Evolutionary conservation across 2,888 invertebrate species (phyloP).

Genomic region (Aphidius colemani): DNA sequence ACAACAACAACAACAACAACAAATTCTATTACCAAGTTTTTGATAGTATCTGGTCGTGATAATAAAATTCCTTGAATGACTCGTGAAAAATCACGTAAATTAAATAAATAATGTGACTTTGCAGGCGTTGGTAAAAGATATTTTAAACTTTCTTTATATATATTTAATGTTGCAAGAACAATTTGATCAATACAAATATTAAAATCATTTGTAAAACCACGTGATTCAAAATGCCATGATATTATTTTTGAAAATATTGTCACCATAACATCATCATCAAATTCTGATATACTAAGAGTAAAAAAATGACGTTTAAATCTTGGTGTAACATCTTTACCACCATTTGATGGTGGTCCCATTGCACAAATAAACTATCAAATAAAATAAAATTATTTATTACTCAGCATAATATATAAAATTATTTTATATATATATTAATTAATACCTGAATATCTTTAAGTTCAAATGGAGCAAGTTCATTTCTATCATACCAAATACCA

Average conservation of each 20-base stretch:
- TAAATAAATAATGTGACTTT: slow-evolving; percentile 94
- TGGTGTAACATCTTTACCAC: slow-evolving; percentile 81
- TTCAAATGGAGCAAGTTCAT: slow-evolving; percentile 76
- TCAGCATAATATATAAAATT: too few relatives aligned
- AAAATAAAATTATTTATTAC: too few relatives aligned
- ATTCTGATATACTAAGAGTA: slow-evolving; percentile 85
- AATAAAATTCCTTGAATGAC: slow-evolving; percentile 88
- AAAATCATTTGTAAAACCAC: slow-evolving; percentile 89
- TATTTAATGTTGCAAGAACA: slow-evolving; percentile 80
- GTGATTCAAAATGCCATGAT: slow-evolving; percentile 89
- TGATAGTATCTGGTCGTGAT: slow-evolving; percentile 86
- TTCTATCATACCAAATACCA: slow-evolving; percentile 85
- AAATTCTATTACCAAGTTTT: slow-evolving; percentile 64
- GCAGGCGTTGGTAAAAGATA: slow-evolving; percentile 88
- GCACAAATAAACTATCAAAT: slow-evolving; percentile 68
- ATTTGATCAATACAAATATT: slow-evolving; percentile 84
- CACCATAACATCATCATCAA: slow-evolving; percentile 80
- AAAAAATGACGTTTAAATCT: slow-evolving; percentile 87
- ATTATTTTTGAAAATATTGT: slow-evolving; percentile 88
- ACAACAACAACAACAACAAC: neutral
- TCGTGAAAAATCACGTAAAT: slow-evolving; percentile 89
- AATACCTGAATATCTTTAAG: slow-evolving; percentile 81
- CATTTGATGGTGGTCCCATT: slow-evolving; percentile 83
- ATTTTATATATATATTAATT: neutral
- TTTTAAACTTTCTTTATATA: slow-evolving; percentile 80